Evolutionary conservation across 2,113 vertebrate genomes (phyloP), one percentile per base, ranked within the genome.

Genomic region (Oreotrochilus melanogaster): DNA sequence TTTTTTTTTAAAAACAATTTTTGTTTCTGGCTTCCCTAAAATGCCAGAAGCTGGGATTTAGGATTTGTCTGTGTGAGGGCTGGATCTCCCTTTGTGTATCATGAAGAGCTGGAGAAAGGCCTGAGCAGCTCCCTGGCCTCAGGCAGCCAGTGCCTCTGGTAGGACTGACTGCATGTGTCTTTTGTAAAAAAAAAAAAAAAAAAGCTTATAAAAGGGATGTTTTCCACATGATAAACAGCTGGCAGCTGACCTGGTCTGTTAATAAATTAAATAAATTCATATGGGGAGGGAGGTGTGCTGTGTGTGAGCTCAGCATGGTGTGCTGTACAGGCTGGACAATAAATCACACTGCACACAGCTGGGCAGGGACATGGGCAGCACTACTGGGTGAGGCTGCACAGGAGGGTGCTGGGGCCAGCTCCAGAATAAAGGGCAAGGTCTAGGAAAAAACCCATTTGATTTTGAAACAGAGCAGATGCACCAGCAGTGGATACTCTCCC

Each of bases 121-220:
- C 30, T 23, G 50, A 69, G 25, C 50, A 27, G 33, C 53, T 16
- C 31, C 58, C 6, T 0, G 4, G 72, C 65, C 45, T 28, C 11
- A 45, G 62, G 64, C 30, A 48, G 37, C 22, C 43, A 25, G 7
- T 10, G 37, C 21, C 35, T 30, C 30, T 5, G 0, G 14, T 14
- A 39, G 66, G 19, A 27, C n/a, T 43, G 10, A 39, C 39, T 39
- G 39, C 39, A 39, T 39, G 39, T 39, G 39, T 39, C 28, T 43
- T 11, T 45, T 79, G 76, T 86, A 82, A 71, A 42, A 79, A 92
- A 95, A 50, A 50, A 82, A 71, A 45, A 79, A 92, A 95, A 50
- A 50, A 85, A 87, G 88, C 74, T 90, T 85, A 94, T 70, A 94
- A 94, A 91, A 92, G 54, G 58, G 84, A 76, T 70, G 69, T 25